Evolutionary conservation across 2,888 invertebrate genomes (phyloP).

Genomic region (Patella ulyssiponensis): DNA sequence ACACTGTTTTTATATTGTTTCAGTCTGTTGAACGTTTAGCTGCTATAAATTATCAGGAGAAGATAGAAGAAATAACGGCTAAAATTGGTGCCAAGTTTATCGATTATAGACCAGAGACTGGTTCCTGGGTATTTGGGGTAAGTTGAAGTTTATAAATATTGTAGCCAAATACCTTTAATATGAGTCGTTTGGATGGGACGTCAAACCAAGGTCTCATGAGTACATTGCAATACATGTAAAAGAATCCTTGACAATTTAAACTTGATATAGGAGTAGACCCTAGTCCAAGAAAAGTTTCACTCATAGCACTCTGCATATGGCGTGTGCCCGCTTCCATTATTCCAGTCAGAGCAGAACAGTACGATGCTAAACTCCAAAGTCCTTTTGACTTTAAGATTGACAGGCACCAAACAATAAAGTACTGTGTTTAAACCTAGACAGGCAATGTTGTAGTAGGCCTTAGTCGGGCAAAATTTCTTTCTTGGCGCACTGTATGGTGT

Average conservation of each 20-base stretch:
- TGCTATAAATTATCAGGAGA: constrained; percentile 88
- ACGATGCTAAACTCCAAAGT: no score
- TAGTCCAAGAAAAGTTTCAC: background rate
- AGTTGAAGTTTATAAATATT: constrained; percentile 28
- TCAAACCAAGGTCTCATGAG: no score
- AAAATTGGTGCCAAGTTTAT: constrained; percentile 92
- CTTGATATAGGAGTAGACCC: background rate
- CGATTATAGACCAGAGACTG: constrained; percentile 94
- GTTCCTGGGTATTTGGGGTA: constrained; percentile 96
- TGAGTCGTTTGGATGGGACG: no score
- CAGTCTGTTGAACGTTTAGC: constrained; percentile 80
- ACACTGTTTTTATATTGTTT: constrained; percentile 27
- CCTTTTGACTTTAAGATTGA: no score
- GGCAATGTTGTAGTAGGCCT: no score
- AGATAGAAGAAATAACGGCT: constrained; percentile 86
- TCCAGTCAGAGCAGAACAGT: background rate
- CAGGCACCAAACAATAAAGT: no score
- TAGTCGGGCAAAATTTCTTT: no score
- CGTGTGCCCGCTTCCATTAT: background rate
- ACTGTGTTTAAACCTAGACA: no score
- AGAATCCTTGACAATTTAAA: no score
- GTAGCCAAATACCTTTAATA: background rate
- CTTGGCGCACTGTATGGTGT: no score
- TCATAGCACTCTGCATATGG: background rate
- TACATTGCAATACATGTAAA: no score